Evolutionary conservation across 1,140 invertebrate genomes (phyloP).

Genomic region (Hylaeus volcanicus): DNA sequence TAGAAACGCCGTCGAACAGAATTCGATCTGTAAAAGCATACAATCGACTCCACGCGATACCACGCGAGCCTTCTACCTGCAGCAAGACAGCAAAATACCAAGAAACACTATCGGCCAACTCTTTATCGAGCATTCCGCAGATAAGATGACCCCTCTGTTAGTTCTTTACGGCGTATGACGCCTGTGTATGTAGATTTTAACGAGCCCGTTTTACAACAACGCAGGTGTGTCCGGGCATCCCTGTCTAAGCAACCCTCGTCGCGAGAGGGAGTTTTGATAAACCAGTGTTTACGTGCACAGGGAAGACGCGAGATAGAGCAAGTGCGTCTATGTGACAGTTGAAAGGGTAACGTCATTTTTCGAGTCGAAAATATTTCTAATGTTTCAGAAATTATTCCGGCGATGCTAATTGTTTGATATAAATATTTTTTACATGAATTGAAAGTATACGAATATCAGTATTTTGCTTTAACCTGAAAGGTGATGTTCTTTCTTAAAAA

Average conservation of each 20-base stretch:
- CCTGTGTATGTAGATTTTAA: slow-evolving; percentile 20
- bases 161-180: slow-evolving; percentile 24
- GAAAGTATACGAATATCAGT: no score
- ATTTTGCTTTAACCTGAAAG: no score
- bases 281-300: neutral
- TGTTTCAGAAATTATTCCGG: no score
- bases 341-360: neutral
- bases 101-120: slow-evolving; percentile 54
- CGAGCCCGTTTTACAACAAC: slow-evolving; percentile 18
- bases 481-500: no score
- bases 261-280: slow-evolving; percentile 20
- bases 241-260: slow-evolving; percentile 24
- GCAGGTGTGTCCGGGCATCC: slow-evolving; percentile 25
- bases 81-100: slow-evolving; percentile 24
- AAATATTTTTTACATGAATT: no score
- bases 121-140: slow-evolving; percentile 60
- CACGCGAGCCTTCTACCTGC: slow-evolving; percentile 8
- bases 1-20: neutral
- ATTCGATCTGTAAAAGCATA: neutral
- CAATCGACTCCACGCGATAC: neutral
- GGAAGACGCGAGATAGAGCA: no score
- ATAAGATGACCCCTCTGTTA: slow-evolving; percentile 48
- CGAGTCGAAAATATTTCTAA: no score
- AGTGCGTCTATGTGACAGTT: no score
- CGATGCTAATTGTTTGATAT: no score